Evolutionary conservation across 1,140 invertebrate genomes (phyloP), one percentile per base, ranked within the genome.

Genomic region (Rhysida immarginata): DNA sequence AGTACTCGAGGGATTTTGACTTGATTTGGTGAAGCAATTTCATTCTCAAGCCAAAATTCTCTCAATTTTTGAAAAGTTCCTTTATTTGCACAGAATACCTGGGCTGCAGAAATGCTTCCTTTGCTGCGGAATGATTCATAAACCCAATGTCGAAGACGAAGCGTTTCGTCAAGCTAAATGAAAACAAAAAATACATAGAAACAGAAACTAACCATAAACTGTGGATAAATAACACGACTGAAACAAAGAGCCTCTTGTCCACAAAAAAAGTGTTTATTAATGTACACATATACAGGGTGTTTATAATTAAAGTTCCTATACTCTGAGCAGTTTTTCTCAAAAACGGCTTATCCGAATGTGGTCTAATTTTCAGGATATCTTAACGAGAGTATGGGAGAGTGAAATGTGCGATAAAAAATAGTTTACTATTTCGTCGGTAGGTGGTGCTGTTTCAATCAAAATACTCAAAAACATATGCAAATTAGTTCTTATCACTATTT

Each of bases 1-100:
- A 48, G 8, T 11, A 48, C 45, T 13, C 49, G 49, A 26, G 49
- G 49, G 20, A 51, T 27, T 26, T 51, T 51, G 5, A 51, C 26
- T 27, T 51, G 49, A 27, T 24, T 51, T 3, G 24, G 13, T 21
- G 49, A 51, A 51, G 24, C 23, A 26, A 8, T 25, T 3, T 2
- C 24, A 13, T 11, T 51, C 8, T 5, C 13, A 3, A 51, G 24
- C 16, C 24, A 8, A 27, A 11, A 20, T 11, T 3, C 8, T 5
- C 49, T 21, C 11, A 51, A 25, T 25, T 24, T 20, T 16, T 16
- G 49, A 27, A 51, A 51, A 11, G 49, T 51, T n/a, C 49, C 49
- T 8, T 3, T 5, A 16, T 5, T 8, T 11, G 26, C 49, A 3
- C 14, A 20, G 3, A 26, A 51, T 27, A 51, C 49, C 13, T 13